Conservation (phyloP, 2,888 invertebrate genomes). For the Apotomis turbidana region DNA sequence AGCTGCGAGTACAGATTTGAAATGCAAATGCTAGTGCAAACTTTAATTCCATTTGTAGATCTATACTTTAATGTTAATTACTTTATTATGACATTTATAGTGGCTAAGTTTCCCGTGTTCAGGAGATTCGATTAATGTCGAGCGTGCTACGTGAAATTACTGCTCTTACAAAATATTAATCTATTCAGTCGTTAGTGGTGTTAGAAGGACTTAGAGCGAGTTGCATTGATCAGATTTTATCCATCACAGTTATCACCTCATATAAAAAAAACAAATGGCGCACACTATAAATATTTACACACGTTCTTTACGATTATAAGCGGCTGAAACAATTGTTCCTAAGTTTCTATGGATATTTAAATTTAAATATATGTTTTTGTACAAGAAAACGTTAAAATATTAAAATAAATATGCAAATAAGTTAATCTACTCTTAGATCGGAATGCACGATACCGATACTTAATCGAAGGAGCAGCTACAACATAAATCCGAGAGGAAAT, state of each 20-base stretch:
- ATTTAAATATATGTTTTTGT: not conserved
- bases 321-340: not conserved
- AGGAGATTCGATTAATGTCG: slow-evolving; percentile 53
- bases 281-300: too few species aligned
- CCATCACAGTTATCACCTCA: too few species aligned
- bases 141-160: slow-evolving; percentile 38
- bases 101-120: slow-evolving; percentile 47
- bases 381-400: not conserved
- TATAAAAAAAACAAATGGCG: too few species aligned
- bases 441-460: slow-evolving; percentile 43
- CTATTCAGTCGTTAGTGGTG: not conserved
- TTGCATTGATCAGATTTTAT: too few species aligned
- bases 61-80: slow-evolving; percentile 51
- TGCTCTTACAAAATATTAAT: not conserved
- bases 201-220: not conserved
- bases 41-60: slow-evolving; percentile 31
- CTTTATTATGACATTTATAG: slow-evolving; percentile 57
- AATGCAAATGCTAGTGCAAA: slow-evolving; percentile 33
- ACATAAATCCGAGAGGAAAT: slow-evolving; percentile 52
- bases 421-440: slow-evolving; percentile 39
- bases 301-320: too few species aligned
- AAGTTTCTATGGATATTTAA: not conserved
- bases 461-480: slow-evolving; percentile 49
- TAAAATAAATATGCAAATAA: slow-evolving; percentile 9
- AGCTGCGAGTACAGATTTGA: slow-evolving; percentile 26